phyloP scores from a whole-genome alignment of 2,797 vertebrate species.

The Muscicapa comitata region DNA sequence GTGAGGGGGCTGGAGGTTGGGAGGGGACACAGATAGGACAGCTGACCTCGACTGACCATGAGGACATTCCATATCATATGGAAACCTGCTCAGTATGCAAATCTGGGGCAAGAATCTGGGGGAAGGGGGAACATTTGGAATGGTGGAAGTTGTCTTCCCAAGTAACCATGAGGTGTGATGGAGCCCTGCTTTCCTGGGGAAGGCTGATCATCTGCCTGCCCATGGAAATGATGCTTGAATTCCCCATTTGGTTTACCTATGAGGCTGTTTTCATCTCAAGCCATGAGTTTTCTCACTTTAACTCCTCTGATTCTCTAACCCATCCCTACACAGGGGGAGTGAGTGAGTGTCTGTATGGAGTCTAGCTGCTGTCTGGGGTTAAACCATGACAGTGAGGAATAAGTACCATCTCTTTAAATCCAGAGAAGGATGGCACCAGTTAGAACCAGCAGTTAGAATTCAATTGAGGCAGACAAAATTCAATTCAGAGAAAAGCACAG shows the following conservation, averaged over 20 bases:
- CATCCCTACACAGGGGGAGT: fast-evolving
- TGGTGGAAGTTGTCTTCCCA: not conserved
- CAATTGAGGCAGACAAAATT: not conserved
- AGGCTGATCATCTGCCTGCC: not conserved
- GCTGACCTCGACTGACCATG: not conserved
- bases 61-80: not conserved
- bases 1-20: not conserved
- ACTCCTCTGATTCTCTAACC: not conserved
- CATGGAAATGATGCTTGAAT: not conserved
- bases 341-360: fast-evolving
- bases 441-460: not conserved
- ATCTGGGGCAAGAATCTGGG: not conserved
- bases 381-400: not conserved
- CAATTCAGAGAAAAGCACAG: not conserved
- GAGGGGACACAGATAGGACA: not conserved
- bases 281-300: not conserved
- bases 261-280: not conserved
- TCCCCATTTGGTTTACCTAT: not conserved
- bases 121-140: not conserved
- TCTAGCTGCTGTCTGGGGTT: not conserved
- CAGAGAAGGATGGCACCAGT: not conserved
- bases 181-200: not conserved
- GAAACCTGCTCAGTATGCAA: not conserved
- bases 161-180: not conserved
- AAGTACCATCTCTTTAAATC: not conserved